Conservation (phyloP, 2,888 invertebrate species). For the Drosophila parthenogenetica region DNA sequence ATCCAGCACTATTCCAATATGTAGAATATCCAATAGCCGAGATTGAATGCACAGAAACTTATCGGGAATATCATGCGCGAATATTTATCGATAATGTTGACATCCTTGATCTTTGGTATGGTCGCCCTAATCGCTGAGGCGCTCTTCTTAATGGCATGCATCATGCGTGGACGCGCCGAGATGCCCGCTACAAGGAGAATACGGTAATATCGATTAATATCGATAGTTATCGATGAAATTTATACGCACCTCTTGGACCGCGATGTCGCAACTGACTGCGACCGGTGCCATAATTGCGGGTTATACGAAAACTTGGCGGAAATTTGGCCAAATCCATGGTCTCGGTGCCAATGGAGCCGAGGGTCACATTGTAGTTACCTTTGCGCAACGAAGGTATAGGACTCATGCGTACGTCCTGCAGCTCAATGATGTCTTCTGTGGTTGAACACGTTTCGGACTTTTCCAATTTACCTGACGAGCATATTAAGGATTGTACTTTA, state of each 20-base stretch:
- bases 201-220: background rate
- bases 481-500: too few species aligned
- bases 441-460: conserved; percentile 85
- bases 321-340: conserved; percentile 88
- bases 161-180: conserved; percentile 87
- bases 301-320: conserved; percentile 91
- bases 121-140: conserved; percentile 95
- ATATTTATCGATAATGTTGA: conserved; percentile 99
- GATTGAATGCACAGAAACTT: conserved; percentile 97
- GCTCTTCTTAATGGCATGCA: conserved; percentile 93
- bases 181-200: conserved; percentile 41
- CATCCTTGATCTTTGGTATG: conserved; percentile 98
- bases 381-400: conserved; percentile 92
- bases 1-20: conserved; percentile 87
- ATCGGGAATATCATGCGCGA: conserved; percentile 98
- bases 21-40: conserved; percentile 98
- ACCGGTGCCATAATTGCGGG: conserved; percentile 87
- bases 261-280: conserved; percentile 87
- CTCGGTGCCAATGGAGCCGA: conserved; percentile 87
- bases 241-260: conserved; percentile 85
- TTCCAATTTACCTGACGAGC: conserved; percentile 74
- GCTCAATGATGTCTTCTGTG: conserved; percentile 93
- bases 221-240: background rate
- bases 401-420: conserved; percentile 94
- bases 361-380: conserved; percentile 88